Evolutionary conservation across 2,888 invertebrate genomes (phyloP).

Genomic region (Aricia artaxerxes): DNA sequence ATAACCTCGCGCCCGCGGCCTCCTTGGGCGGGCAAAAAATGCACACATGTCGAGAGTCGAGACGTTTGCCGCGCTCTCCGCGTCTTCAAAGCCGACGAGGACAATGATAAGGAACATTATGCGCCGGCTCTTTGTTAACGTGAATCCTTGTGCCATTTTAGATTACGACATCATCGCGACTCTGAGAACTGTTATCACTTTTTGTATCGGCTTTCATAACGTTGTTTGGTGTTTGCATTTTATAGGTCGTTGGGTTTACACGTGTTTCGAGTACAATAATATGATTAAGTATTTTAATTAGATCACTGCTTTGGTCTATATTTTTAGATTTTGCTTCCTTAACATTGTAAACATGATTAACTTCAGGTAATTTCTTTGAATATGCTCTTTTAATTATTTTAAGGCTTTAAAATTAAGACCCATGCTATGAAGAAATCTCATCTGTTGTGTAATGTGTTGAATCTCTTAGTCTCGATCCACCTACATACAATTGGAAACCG

Average conservation of each 20-base stretch:
- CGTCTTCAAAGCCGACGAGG: slow-evolving; percentile 56
- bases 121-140: slow-evolving; percentile 58
- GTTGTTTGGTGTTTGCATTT: slow-evolving; percentile 31
- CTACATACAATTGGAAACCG: slow-evolving; percentile 18
- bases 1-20: slow-evolving; percentile 81
- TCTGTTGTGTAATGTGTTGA: slow-evolving; percentile 2
- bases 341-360: background rate
- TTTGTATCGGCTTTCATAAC: slow-evolving; percentile 48
- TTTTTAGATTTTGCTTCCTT: background rate
- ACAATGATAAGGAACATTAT: slow-evolving; percentile 50
- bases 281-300: background rate
- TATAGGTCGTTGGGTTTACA: background rate
- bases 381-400: background rate
- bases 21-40: slow-evolving; percentile 81
- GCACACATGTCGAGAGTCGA: slow-evolving; percentile 74
- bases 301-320: background rate
- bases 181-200: slow-evolving; percentile 56
- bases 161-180: slow-evolving; percentile 53
- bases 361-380: background rate
- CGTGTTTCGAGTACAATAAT: slow-evolving; percentile 7
- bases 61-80: slow-evolving; percentile 55
- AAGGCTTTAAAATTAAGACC: background rate
- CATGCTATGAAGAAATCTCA: background rate
- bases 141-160: slow-evolving; percentile 52
- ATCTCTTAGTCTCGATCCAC: background rate